phyloP scores from a whole-genome alignment of 2,113 vertebrate species.

The Okapia johnstoni region DNA sequence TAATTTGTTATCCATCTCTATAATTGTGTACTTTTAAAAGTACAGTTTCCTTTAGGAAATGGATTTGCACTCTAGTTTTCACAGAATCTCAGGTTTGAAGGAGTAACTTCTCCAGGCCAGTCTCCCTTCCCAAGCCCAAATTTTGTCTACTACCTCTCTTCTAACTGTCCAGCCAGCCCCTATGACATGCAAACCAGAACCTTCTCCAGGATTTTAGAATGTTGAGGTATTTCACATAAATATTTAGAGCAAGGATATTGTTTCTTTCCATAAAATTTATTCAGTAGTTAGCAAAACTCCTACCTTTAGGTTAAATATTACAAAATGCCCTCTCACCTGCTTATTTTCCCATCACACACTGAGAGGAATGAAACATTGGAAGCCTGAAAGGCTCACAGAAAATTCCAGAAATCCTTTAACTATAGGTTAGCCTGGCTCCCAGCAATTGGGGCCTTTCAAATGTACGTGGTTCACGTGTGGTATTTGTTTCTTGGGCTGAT shows the following conservation, averaged over 20 bases:
- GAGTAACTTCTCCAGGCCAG: neutral
- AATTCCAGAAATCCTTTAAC: constrained; percentile 27
- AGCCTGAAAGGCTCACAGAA: constrained; percentile 14
- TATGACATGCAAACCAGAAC: neutral
- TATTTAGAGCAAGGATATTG: neutral
- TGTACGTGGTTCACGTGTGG: neutral
- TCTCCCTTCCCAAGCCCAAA: neutral
- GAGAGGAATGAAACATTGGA: neutral
- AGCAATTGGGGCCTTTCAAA: neutral
- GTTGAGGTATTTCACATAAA: neutral
- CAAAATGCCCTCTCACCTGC: neutral
- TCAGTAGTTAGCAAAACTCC: neutral
- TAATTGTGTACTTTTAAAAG: neutral
- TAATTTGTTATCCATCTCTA: constrained; percentile 25
- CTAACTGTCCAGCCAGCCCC: neutral
- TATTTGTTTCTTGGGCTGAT: neutral
- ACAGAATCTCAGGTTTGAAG: neutral
- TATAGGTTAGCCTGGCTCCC: neutral
- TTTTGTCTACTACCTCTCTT: neutral
- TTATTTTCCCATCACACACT: neutral
- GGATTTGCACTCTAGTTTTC: neutral
- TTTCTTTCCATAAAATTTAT: neutral
- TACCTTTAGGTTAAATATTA: constrained; percentile 12
- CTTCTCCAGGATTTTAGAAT: neutral
- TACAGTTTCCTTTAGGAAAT: neutral